These are phyloP conservation scores for Palythoa caribaeorum DNA, from an alignment of 92 coral and sea anemone genomes.

Conservation along the genomic window DNA sequence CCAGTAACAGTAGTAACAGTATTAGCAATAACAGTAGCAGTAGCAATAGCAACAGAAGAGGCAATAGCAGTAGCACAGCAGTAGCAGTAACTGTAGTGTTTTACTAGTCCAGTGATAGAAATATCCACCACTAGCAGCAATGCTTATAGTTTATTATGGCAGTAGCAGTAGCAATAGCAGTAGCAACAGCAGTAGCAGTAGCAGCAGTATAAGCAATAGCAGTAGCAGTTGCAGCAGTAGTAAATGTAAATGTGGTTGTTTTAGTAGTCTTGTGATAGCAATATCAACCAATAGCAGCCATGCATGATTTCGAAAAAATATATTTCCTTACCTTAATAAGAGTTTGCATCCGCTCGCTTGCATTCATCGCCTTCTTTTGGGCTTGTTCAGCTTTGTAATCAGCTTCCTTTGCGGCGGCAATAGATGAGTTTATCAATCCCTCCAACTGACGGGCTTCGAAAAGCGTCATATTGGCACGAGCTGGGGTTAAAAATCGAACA, in stretches of 20 bases:
- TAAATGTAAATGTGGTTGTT: too few species aligned
- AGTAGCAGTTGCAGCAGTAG: neutral
- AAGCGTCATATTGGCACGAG: conserved; percentile 79
- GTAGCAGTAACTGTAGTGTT: too few species aligned
- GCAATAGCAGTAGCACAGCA: neutral
- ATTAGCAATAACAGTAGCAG: neutral
- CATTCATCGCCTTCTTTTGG: conserved; percentile 71
- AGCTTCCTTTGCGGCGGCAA: conserved; percentile 78
- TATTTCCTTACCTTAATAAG: conserved; percentile 73
- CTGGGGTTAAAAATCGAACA: conserved; percentile 46
- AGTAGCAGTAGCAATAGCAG: neutral
- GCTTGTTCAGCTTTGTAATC: conserved; percentile 83
- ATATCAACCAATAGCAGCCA: neutral
- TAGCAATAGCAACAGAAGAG: too few species aligned
- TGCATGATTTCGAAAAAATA: neutral
- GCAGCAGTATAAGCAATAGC: neutral
- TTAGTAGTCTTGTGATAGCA: too few species aligned
- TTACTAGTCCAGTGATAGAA: too few species aligned
- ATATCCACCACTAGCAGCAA: neutral
- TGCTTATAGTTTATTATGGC: too few species aligned
- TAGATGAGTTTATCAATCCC: conserved; percentile 78
- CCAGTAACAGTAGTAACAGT: neutral
- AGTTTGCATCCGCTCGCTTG: conserved; percentile 73
- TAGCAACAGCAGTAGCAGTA: neutral
- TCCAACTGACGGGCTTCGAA: conserved; percentile 76